A percentile compares a stretch with the other conserved stretches of the same genome.
phyloP scores from a whole-genome alignment of 2,797 vertebrate species.

The Denticeps clupeoides region DNA sequence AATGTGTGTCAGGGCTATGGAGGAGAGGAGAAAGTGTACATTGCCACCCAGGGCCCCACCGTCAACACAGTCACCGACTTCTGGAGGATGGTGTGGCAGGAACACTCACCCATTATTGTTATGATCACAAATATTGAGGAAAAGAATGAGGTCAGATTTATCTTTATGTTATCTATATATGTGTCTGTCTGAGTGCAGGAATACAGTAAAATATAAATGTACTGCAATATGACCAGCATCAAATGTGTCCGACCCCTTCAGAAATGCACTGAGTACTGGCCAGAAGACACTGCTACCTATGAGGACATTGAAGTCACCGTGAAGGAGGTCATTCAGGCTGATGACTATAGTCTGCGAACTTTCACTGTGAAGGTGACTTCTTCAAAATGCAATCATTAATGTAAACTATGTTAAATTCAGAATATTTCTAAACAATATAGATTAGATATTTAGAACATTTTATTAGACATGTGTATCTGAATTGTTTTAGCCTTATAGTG shows the following conservation, averaged over 20 bases:
- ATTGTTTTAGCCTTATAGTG: no score
- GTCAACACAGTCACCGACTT: slow-evolving; percentile 96
- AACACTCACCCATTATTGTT: slow-evolving; percentile 83
- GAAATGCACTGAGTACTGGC: slow-evolving; percentile 99
- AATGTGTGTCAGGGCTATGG: slow-evolving; percentile 72
- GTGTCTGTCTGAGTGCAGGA: no score
- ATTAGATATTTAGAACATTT: no score
- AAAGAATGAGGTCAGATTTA: slow-evolving; percentile 84
- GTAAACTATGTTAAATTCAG: no score
- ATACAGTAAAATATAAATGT: no score
- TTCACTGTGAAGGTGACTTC: slow-evolving; percentile 82
- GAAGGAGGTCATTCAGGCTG: slow-evolving; percentile 77
- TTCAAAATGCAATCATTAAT: slow-evolving; percentile 4
- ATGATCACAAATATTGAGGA: slow-evolving; percentile 99
- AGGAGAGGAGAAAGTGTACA: slow-evolving; percentile 82
- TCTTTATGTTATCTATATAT: no score
- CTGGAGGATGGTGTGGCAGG: slow-evolving; percentile 99
- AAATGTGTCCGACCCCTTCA: no score
- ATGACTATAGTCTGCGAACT: slow-evolving; percentile 90
- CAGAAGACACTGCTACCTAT: slow-evolving; percentile 78
- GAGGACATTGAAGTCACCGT: slow-evolving; percentile 84
- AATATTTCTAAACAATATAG: no score
- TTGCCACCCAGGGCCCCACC: slow-evolving; percentile 95
- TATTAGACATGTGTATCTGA: not conserved
- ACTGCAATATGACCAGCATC: no score